Evolutionary conservation across 2,113 vertebrate genomes (phyloP).

Genomic region (Myotis lucifugus): DNA sequence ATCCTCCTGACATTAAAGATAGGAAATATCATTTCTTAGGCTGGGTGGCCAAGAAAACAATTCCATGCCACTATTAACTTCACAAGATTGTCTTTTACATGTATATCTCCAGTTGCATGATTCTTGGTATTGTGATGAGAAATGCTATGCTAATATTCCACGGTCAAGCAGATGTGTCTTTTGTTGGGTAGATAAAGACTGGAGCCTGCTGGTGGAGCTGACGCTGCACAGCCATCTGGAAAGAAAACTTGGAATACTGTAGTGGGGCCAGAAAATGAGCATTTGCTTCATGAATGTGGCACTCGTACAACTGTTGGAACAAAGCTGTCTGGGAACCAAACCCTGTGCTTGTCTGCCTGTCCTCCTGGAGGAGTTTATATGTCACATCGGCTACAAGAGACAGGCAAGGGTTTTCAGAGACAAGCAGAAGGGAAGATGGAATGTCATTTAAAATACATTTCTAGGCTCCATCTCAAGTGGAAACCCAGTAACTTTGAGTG

Average conservation of each 20-base stretch:
- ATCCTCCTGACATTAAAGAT: slow-evolving; percentile 7
- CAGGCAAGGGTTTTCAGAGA: slow-evolving; percentile 22
- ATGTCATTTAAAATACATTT: slow-evolving; percentile 42
- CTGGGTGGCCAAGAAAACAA: neutral
- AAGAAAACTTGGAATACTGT: neutral
- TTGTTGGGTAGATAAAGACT: slow-evolving; percentile 61
- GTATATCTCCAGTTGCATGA: neutral
- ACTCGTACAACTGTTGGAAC: neutral
- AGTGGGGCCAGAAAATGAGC: neutral
- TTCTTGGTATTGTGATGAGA: neutral
- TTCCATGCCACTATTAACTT: neutral
- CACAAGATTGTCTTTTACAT: neutral
- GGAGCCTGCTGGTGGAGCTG: neutral
- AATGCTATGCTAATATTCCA: slow-evolving; percentile 47
- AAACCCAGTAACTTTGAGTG: neutral
- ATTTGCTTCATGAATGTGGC: neutral
- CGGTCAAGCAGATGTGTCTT: slow-evolving; percentile 39
- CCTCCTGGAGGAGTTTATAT: slow-evolving; percentile 11
- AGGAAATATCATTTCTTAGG: neutral
- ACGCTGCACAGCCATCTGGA: neutral
- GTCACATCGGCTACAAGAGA: neutral
- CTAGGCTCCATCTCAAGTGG: slow-evolving; percentile 18
- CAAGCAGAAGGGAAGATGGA: neutral
- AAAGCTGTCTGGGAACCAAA: neutral
- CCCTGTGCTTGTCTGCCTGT: neutral